Evolutionary conservation across 2,797 vertebrate genomes (phyloP).

Genomic region (Diplodus puntazzo): DNA sequence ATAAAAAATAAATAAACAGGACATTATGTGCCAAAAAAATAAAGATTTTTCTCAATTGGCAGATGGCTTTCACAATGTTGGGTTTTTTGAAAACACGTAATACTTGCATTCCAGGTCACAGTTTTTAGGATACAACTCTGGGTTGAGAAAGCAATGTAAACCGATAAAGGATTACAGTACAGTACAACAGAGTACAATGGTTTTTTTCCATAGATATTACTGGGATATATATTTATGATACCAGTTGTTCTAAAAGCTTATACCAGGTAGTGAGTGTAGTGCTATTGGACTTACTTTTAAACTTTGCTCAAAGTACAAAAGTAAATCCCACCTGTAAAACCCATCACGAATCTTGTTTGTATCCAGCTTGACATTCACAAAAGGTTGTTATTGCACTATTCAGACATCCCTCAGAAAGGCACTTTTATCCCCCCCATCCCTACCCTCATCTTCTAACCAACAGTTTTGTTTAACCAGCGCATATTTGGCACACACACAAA

Average conservation of each 20-base stretch:
- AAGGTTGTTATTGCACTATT: constrained; percentile 88
- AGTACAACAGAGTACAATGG: constrained; percentile 79
- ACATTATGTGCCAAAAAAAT: constrained; percentile 85
- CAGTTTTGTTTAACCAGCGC: constrained; percentile 63
- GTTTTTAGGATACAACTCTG: constrained; percentile 86
- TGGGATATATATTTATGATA: constrained; percentile 78
- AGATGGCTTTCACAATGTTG: constrained; percentile 86
- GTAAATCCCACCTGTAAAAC: constrained; percentile 72
- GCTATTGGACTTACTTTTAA: constrained; percentile 76
- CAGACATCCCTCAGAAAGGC: constrained; percentile 86
- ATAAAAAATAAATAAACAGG: constrained; percentile 87
- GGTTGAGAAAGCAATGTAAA: constrained; percentile 83
- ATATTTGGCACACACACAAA: constrained; percentile 53
- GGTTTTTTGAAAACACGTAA: constrained; percentile 79
- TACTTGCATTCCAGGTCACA: constrained; percentile 88
- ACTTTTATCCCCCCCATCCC: constrained; percentile 78
- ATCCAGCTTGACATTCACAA: constrained; percentile 83
- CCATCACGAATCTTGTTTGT: constrained; percentile 71
- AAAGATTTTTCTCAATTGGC: constrained; percentile 81
- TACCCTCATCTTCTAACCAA: constrained; percentile 55
- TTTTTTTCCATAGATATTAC: constrained; percentile 78
- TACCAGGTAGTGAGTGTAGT: constrained; percentile 85
- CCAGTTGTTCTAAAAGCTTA: constrained; percentile 86
- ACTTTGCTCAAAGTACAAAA: constrained; percentile 72
- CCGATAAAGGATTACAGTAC: constrained; percentile 82